These are phyloP conservation scores for Calameuta pallipes DNA, from an alignment of 2,888 invertebrate genomes.

Conservation along the genomic window DNA sequence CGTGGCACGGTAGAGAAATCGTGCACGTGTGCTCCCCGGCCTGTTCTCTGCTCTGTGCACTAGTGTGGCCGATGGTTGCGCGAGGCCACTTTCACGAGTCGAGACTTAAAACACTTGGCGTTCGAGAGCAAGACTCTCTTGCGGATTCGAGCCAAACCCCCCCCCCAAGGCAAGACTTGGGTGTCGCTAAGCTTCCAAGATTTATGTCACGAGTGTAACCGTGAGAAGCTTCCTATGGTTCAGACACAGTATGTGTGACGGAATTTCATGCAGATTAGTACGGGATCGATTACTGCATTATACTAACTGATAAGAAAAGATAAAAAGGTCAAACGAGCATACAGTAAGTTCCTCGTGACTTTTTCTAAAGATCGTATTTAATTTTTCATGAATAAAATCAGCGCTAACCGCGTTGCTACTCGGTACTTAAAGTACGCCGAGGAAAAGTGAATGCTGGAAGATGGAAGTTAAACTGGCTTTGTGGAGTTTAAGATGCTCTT, in stretches of 20 bases:
- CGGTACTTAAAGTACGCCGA: not conserved
- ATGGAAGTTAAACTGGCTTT: not conserved
- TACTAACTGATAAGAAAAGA: not conserved
- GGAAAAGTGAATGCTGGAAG: not conserved
- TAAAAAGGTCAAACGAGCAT: not conserved
- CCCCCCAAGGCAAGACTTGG: constrained; percentile 14
- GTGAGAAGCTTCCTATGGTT: constrained; percentile 18
- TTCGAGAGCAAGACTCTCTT: not conserved
- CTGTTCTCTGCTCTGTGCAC: not conserved
- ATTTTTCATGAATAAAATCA: not conserved
- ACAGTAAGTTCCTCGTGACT: not conserved
- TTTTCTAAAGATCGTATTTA: not conserved
- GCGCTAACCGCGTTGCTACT: not conserved
- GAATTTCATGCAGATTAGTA: not conserved
- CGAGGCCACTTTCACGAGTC: constrained; percentile 3
- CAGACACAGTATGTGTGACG: not conserved
- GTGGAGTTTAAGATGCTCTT: not conserved
- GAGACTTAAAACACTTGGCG: not conserved
- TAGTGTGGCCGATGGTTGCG: not conserved
- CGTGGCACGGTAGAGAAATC: constrained; percentile 23
- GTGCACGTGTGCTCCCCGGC: constrained; percentile 14
- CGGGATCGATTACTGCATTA: not conserved
- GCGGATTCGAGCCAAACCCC: not conserved
- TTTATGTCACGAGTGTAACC: constrained; percentile 25
- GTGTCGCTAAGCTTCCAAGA: constrained; percentile 27